Percentiles rank a stretch among this genome's conserved stretches.
phyloP scores from a whole-genome alignment of 2,888 invertebrate genomes.

The Ectemnius lituratus region DNA sequence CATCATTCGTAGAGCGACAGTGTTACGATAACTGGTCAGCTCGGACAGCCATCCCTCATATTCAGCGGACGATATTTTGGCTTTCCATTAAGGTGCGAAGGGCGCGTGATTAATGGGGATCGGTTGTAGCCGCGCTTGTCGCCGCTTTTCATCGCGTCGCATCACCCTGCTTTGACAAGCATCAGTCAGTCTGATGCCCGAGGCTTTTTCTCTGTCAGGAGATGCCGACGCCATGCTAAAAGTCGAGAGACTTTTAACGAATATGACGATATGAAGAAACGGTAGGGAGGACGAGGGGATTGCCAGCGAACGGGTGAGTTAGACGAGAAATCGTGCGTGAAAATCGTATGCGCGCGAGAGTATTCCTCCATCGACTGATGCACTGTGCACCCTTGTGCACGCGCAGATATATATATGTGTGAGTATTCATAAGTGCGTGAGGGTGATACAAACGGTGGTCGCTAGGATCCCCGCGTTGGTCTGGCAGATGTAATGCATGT shows the following conservation, averaged over 20 bases:
- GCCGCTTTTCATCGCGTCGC: conserved; percentile 54
- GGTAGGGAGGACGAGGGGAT: background rate
- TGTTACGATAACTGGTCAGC: conserved; percentile 1
- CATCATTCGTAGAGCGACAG: background rate
- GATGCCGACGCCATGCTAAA: conserved; percentile 47
- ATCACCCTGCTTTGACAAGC: conserved; percentile 51
- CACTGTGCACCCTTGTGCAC: background rate
- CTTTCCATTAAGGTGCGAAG: conserved; percentile 63
- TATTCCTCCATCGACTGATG: background rate
- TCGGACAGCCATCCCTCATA: conserved; percentile 41
- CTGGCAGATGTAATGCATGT: conserved; percentile 4
- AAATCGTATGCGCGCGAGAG: conserved; percentile 27
- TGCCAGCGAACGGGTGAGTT: background rate
- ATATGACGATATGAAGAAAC: conserved; percentile 16
- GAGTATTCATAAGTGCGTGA: background rate
- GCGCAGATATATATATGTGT: background rate
- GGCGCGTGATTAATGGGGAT: conserved; percentile 64
- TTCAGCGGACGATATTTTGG: conserved; percentile 59
- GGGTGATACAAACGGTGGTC: background rate
- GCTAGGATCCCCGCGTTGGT: background rate
- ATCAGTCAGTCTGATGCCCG: conserved; percentile 44
- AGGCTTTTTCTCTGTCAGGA: conserved; percentile 26
- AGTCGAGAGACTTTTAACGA: conserved; percentile 44
- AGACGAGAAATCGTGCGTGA: conserved; percentile 16
- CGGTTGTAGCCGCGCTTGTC: conserved; percentile 50